Evolutionary conservation across 1,140 invertebrate genomes (phyloP).

Genomic region (Sycophaga agraensis): DNA sequence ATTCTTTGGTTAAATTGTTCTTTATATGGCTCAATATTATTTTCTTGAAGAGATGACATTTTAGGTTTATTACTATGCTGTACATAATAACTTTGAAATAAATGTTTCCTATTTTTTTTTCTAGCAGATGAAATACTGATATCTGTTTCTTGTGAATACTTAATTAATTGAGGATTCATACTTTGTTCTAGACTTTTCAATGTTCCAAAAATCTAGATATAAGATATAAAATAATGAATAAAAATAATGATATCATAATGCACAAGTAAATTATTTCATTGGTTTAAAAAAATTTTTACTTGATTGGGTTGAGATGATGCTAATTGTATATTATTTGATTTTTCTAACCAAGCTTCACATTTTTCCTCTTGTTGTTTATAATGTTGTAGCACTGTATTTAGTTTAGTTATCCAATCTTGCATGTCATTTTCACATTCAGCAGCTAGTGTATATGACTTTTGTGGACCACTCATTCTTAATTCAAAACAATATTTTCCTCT

Average conservation of each 20-base stretch:
- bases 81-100: conserved; percentile 70
- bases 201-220: conserved; percentile 64
- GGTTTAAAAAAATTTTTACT: conserved; percentile 27
- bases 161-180: conserved; percentile 86
- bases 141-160: conserved; percentile 88
- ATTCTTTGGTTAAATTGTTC: conserved; percentile 86
- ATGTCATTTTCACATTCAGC: conserved; percentile 83
- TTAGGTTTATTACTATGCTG: conserved; percentile 59
- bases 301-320: conserved; percentile 59
- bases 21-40: conserved; percentile 67
- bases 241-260: background rate
- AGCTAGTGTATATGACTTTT: conserved; percentile 82
- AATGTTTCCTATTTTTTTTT: conserved; percentile 71
- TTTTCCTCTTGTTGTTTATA: conserved; percentile 75
- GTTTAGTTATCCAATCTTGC: conserved; percentile 78
- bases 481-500: conserved; percentile 87
- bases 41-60: conserved; percentile 37
- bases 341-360: conserved; percentile 65
- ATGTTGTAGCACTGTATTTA: conserved; percentile 73
- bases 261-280: background rate
- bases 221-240: conserved; percentile 38
- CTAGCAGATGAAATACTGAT: conserved; percentile 77
- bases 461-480: conserved; percentile 77
- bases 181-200: conserved; percentile 84
- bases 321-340: conserved; percentile 59